phyloP scores from a whole-genome alignment of 2,888 invertebrate genomes.

The Chymomyza fuscimana region DNA sequence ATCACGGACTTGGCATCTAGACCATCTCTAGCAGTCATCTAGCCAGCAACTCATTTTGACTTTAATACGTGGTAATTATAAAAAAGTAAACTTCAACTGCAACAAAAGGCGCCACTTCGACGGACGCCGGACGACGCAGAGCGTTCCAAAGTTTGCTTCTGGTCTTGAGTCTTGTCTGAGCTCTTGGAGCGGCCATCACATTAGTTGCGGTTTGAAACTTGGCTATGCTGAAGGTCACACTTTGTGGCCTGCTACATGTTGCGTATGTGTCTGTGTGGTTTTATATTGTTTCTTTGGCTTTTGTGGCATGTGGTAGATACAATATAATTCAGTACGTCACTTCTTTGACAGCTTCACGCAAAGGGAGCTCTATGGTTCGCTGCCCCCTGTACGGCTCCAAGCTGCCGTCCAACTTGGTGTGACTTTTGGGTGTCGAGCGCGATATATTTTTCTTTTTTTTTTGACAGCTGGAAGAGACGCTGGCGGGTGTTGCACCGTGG shows the following conservation, averaged over 20 bases:
- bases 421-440: constrained; percentile 59
- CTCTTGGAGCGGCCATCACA: constrained; percentile 21
- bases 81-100: constrained; percentile 56
- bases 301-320: neutral
- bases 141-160: constrained; percentile 49
- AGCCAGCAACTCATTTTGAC: constrained; percentile 54
- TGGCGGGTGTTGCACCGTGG: neutral
- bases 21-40: neutral
- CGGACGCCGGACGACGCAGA: constrained; percentile 22
- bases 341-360: constrained; percentile 58
- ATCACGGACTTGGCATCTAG: constrained; percentile 48
- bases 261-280: neutral
- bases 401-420: constrained; percentile 43
- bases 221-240: constrained; percentile 42
- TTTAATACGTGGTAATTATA: constrained; percentile 67
- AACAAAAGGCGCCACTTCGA: neutral
- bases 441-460: constrained; percentile 29
- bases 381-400: neutral
- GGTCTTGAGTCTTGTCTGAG: constrained; percentile 39
- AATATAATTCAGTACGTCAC: constrained; percentile 58
- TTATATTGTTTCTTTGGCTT: constrained; percentile 7
- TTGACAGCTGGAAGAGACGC: constrained; percentile 50
- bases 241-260: neutral
- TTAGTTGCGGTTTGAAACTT: constrained; percentile 54
- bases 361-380: constrained; percentile 17